Evolutionary conservation across 2,888 invertebrate genomes (phyloP).

Genomic region (Nemurella pictetii): DNA sequence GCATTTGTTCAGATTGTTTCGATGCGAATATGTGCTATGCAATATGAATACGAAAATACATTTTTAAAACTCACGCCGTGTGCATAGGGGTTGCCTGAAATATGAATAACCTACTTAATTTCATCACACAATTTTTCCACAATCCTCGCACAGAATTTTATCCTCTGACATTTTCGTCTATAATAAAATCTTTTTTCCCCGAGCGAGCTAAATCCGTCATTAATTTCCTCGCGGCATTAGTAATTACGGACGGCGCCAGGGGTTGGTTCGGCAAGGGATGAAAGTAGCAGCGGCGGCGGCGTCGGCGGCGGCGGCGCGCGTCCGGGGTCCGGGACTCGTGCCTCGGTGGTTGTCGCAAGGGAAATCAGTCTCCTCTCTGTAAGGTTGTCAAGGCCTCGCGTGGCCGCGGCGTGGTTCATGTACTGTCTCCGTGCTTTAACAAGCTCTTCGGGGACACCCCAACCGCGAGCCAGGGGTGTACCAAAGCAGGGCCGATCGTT

Average conservation of each 20-base stretch:
- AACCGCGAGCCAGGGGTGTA: slow-evolving; percentile 9
- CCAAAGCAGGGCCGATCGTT: background rate
- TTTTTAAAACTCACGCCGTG: no score
- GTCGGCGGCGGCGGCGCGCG: background rate
- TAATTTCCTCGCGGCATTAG: slow-evolving; percentile 8
- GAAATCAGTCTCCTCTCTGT: slow-evolving; percentile 14
- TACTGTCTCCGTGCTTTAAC: slow-evolving; percentile 12
- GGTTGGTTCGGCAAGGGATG: background rate
- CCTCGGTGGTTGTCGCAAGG: background rate
- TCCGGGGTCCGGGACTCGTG: background rate
- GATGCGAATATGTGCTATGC: no score
- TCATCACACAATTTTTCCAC: background rate
- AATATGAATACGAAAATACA: no score
- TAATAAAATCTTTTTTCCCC: background rate
- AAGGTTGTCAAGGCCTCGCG: slow-evolving; percentile 5
- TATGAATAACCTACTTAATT: background rate
- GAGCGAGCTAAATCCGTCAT: slow-evolving; percentile 3
- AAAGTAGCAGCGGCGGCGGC: background rate
- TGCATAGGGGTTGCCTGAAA: no score
- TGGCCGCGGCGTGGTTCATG: background rate
- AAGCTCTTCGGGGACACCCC: slow-evolving; percentile 2
- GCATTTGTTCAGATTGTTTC: no score
- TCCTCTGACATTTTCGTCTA: background rate
- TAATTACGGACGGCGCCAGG: background rate
- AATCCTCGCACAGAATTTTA: background rate